Base-by-base conservation (phyloP, 2,113 vertebrate species). In the Thunnus maccoyii region DNA sequence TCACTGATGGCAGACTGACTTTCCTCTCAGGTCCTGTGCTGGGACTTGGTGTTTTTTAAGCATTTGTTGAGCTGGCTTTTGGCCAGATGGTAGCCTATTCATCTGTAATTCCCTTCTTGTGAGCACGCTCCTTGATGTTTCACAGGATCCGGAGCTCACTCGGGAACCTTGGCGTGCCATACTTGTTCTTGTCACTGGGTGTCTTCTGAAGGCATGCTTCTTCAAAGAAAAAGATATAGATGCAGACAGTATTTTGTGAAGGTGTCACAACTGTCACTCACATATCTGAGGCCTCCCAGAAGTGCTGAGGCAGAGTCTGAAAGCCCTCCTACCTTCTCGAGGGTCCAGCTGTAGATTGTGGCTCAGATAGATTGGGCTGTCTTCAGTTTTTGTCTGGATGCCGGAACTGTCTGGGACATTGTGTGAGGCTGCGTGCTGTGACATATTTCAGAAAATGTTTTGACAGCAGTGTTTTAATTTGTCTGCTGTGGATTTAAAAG, bases 391-490 rank as follows among this genome's bases (percentile, higher is more conserved):
- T 75, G 51, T 76, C 36, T 41, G 61, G 13, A 58, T 71, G 50
- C 25, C 75, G 54, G 50, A 82, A 47, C 51, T 64, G 69, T 79
- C 74, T 85, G 74, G 50, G 60, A 83, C 64, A 10, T 80, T 84
- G 63, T 75, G 48, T 46, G 47, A 67, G 61, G 44, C 76, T 80
- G 46, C 25, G 66, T 41, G 57, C 14, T 27, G 5, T 48, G 44
- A 88, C 54, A 70, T 52, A 32, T 25, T 50, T 25, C 16, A 66
- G 61, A 65, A 71, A 54, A 52, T 80, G 54, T 74, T 87, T 80
- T 89, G 82, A 85, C 75, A 85, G 88, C 76, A 61, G 73, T 25
- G 58, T 57, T 80, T 79, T 71, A 72, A 87, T 83, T 76, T 80
- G 74, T 80, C 41, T 69, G 27, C 44, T 52, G 58, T 48, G 52